Base-by-base conservation (phyloP, 2,797 vertebrate genomes). In the Benthosema pterotum region DNA sequence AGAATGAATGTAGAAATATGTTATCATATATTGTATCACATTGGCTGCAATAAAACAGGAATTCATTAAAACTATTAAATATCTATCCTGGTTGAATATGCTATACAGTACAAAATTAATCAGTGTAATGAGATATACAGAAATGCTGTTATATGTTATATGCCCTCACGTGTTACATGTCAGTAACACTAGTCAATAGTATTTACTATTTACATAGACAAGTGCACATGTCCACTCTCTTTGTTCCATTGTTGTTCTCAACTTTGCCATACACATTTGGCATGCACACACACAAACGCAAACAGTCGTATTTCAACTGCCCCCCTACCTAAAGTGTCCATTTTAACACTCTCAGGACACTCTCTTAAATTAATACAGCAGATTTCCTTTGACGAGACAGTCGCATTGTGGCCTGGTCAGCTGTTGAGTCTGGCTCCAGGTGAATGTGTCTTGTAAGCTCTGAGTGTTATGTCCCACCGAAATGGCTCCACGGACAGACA, bases 341-440 rank as follows among this genome's bases (percentile, higher is more conserved):
- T 38, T 38, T 38, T 38, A 38, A 38, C 32, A 38, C 32, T 38
- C 32, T 11, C 32, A 38, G 32, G 11, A 38, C 32, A 38, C 32
- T 38, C 32, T 38, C 32, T 38, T 38, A 38, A 38, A 38, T 38
- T 38, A 11, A 38, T 38, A 11, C 8, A 9, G 5, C 28, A 32
- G 28, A 32, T 32, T 7, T 32, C 28, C 28, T 7, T 75, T 78
- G 66, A 74, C 79, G 72, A 80, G 81, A 75, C 70, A 64, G 70
- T 71, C 72, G 68, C 65, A 62, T 71, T 70, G 66, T 71, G 75
- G 16, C 50, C 64, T 71, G 71, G 81, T 83, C 90, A 92, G 90
- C 88, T 92, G 91, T 85, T 83, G 69, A 71, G 55, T 72, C 84
- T 83, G 89, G 89, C 86, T 92, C 83, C 88, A 91, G 88, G 87